Evolutionary conservation across 2,797 vertebrate genomes (phyloP).

Genomic region (Esox lucius): DNA sequence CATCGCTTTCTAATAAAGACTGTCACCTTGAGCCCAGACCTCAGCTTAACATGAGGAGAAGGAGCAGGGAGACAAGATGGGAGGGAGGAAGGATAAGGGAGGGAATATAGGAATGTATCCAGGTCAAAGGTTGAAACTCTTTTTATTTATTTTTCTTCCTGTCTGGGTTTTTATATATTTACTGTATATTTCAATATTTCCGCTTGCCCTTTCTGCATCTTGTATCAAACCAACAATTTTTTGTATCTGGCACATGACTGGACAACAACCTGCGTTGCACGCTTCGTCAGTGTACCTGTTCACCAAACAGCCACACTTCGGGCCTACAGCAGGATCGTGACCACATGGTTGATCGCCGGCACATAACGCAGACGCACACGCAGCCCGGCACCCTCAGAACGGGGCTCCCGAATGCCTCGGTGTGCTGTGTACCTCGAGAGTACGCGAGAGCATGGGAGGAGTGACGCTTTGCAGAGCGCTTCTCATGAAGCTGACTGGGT

Average conservation of each 20-base stretch:
- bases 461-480: conserved; percentile 55
- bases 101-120: conserved; percentile 16
- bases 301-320: not conserved
- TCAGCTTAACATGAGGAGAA: conserved; percentile 12
- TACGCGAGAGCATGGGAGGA: conserved; percentile 51
- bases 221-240: too few relatives aligned
- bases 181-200: too few relatives aligned
- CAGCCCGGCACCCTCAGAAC: conserved; percentile 31
- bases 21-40: conserved; percentile 26
- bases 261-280: too few relatives aligned
- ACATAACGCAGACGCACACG: too few relatives aligned
- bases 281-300: not conserved
- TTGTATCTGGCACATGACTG: too few relatives aligned
- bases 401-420: conserved; percentile 52
- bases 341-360: not conserved
- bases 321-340: not conserved
- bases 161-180: not conserved
- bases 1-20: conserved; percentile 42
- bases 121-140: conserved; percentile 17
- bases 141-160: not conserved
- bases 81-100: not conserved
- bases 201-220: too few relatives aligned
- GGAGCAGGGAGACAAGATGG: conserved; percentile 11
- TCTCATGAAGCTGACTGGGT: conserved; percentile 56
- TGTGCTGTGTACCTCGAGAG: conserved; percentile 59